phyloP scores from a whole-genome alignment of 2,797 vertebrate species.

The Scyliorhinus canicula region DNA sequence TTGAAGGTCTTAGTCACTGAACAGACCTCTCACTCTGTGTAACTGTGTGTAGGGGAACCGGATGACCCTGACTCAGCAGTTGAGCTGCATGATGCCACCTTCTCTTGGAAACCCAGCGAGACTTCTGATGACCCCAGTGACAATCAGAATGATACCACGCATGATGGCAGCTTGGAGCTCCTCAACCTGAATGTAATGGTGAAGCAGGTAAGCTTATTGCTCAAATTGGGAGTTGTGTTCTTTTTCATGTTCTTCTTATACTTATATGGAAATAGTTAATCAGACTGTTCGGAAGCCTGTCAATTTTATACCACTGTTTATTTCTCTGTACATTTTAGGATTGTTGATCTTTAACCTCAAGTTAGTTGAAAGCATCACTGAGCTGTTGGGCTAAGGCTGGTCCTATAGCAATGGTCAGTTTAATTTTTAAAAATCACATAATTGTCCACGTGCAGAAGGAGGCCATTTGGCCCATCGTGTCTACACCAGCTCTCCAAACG shows the following conservation, averaged over 20 bases:
- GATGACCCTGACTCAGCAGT: slow-evolving; percentile 57
- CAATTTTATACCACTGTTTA: not conserved
- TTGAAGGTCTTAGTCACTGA: not conserved
- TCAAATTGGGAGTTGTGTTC: not conserved
- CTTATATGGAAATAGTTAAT: not conserved
- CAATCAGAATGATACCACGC: not conserved
- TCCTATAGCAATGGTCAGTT: not conserved
- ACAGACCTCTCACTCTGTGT: slow-evolving; percentile 30
- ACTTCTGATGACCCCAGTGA: not conserved
- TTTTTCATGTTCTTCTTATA: not conserved
- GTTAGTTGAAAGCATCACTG: not conserved
- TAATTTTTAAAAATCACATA: not conserved
- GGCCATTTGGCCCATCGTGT: too few species aligned
- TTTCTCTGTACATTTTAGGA: not conserved
- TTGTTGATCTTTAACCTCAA: not conserved
- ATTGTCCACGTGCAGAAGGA: not conserved
- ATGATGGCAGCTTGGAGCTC: slow-evolving; percentile 58
- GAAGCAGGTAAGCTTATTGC: slow-evolving; percentile 62
- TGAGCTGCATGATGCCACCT: slow-evolving; percentile 67
- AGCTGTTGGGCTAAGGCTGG: not conserved
- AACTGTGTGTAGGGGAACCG: slow-evolving; percentile 59
- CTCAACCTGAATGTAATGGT: slow-evolving; percentile 66
- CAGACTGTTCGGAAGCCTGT: not conserved
- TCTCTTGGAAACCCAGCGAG: slow-evolving; percentile 67
- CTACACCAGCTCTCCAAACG: too few species aligned